Base-by-base conservation (phyloP, 2,113 vertebrate species). In the Limanda limanda region DNA sequence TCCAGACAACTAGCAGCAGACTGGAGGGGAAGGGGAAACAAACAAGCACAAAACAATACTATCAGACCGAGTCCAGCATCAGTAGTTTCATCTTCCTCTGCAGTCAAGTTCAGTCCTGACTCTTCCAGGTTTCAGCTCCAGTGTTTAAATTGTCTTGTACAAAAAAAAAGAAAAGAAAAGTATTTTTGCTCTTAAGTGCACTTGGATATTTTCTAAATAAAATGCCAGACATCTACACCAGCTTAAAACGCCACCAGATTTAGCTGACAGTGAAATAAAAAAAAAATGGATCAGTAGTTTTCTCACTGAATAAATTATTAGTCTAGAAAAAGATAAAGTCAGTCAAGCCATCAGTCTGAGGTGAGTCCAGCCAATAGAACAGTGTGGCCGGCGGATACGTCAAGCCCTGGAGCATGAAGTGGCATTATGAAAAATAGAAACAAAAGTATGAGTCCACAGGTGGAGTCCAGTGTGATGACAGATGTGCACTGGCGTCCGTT, bases 271-370 rank as follows among this genome's bases (percentile, higher is more conserved):
- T 93, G 94, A 94, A 94, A 89, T 92, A 89, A 74, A 65, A 75
- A 74, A 65, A 75, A 83, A 78, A 83, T 78, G 88, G 68, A 91
- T 94, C 68, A 96, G 95, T 95, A 96, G 94, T 95, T 95, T 95
- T 92, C 85, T 96, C 93, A 95, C 95, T 63, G 95, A 98, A 98
- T 98, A 98, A 98, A 97, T 98, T 97, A 98, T 96, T 96, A 96
- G 93, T 94, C 93, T 92, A 95, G 79, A 95, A 95, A 95, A 94
- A 71, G 23, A 47, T 14, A 55, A 88, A 91, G 95, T n/a, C 5
- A 51, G 7, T 51, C 40, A 70, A 35, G 12, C 1, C 0, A 63
- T 71, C 60, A 74, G 78, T 85, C 86, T 82, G 77, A 90, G 93
- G 81, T 68, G 82, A 91, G 92, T 92, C 91, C 92, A 92, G 92